Evolutionary conservation across 2,888 invertebrate species (phyloP).

Genomic region (Aquatica leii): DNA sequence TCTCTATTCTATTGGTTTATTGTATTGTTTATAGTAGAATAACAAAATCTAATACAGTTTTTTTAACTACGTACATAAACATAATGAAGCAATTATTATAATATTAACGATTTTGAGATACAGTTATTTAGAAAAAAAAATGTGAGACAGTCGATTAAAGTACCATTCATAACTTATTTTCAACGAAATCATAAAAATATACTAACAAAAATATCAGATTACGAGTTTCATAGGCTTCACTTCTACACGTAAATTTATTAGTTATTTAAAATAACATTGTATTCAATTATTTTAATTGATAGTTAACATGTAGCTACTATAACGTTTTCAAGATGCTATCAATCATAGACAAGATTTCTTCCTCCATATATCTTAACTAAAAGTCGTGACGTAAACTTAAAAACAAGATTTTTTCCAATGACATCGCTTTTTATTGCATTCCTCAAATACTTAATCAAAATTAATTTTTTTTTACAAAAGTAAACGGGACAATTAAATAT

Average conservation of each 20-base stretch:
- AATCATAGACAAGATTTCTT: conserved; percentile 21
- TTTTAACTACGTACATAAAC: no score
- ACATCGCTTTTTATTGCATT: conserved; percentile 24
- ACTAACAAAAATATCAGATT: conserved; percentile 20
- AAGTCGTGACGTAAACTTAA: conserved; percentile 10
- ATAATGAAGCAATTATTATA: no score
- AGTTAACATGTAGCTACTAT: conserved; percentile 34
- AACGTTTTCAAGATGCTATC: conserved; percentile 18
- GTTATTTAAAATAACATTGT: conserved; percentile 35
- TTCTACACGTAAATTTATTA: conserved; percentile 32
- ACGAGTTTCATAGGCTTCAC: conserved; percentile 15
- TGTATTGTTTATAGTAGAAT: no score
- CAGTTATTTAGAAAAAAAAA: no score
- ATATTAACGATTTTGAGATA: no score
- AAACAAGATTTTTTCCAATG: conserved; percentile 28
- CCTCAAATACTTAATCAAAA: conserved; percentile 13
- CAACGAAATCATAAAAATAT: background rate
- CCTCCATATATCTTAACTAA: conserved; percentile 19
- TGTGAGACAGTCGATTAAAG: background rate
- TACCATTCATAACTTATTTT: conserved; percentile 1
- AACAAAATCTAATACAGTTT: no score
- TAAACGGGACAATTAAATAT: conserved; percentile 8
- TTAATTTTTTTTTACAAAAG: conserved; percentile 14
- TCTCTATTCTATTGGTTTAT: no score
- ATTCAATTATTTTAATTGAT: conserved; percentile 40